Evolutionary conservation across 2,888 invertebrate species (phyloP).

Genomic region (Tethea ocularis): DNA sequence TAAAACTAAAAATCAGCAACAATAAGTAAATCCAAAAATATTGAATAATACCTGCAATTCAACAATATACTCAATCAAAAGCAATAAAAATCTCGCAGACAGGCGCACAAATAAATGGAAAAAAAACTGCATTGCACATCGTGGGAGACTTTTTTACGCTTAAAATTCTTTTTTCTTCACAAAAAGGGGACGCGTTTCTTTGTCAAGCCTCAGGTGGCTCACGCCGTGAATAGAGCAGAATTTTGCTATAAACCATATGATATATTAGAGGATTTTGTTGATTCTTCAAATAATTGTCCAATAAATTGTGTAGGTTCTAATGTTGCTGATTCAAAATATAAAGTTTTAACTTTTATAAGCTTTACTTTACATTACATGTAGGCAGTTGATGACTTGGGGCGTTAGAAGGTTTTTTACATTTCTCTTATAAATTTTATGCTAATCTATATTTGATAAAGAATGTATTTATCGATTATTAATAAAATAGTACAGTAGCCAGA

Average conservation of each 20-base stretch:
- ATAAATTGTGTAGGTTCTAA: not conserved
- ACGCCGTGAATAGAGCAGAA: slow-evolving; percentile 44
- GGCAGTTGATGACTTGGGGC: no score
- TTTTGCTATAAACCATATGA: slow-evolving; percentile 33
- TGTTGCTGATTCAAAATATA: not conserved
- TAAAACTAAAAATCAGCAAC: slow-evolving; percentile 18
- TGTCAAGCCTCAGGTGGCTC: slow-evolving; percentile 65
- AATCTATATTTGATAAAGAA: no score
- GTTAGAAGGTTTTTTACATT: no score
- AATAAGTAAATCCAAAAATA: slow-evolving; percentile 16
- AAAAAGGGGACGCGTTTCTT: slow-evolving; percentile 54
- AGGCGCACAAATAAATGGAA: slow-evolving; percentile 32
- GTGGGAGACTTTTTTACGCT: slow-evolving; percentile 67
- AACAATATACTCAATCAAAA: slow-evolving; percentile 55
- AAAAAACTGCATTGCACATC: slow-evolving; percentile 66
- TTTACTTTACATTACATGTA: no score
- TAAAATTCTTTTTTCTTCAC: slow-evolving; percentile 51
- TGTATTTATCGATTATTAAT: no score
- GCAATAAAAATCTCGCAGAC: slow-evolving; percentile 49
- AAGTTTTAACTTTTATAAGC: no score
- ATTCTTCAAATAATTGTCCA: slow-evolving; percentile 21
- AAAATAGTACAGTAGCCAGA: no score
- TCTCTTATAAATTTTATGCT: no score
- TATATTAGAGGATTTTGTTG: slow-evolving; percentile 19
- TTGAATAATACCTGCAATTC: slow-evolving; percentile 29